A percentile compares a stretch with the other conserved stretches of the same genome.
These are phyloP conservation scores for Helicolenus hilgendorfi DNA, from an alignment of 2,797 vertebrate species.

Conservation along the genomic window DNA sequence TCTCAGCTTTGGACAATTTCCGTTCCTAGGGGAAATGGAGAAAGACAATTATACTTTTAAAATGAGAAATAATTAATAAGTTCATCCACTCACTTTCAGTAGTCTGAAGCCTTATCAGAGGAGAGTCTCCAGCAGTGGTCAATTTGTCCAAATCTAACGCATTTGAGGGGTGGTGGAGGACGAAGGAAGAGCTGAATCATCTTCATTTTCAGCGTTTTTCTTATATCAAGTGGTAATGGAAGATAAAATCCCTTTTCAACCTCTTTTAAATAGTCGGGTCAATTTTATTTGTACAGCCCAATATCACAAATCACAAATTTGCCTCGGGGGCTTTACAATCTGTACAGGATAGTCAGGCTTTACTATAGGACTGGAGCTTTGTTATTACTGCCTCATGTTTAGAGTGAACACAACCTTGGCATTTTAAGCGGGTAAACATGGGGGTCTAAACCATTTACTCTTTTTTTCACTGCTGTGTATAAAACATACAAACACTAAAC, in stretches of 20 bases:
- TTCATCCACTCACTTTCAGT: not conserved
- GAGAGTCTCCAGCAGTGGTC: not conserved
- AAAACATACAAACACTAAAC: slow-evolving; percentile 40
- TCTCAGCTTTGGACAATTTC: slow-evolving; percentile 96
- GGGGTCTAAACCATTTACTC: slow-evolving; percentile 44
- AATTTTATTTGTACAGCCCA: too few species aligned
- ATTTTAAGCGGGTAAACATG: slow-evolving; percentile 66
- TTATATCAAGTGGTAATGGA: not conserved
- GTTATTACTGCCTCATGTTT: slow-evolving; percentile 48
- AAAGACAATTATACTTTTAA: not conserved
- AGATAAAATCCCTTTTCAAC: not conserved
- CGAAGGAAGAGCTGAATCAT: not conserved
- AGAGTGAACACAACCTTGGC: slow-evolving; percentile 64
- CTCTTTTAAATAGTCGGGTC: not conserved
- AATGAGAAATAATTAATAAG: not conserved
- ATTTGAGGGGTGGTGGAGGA: not conserved
- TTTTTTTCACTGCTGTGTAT: slow-evolving; percentile 39
- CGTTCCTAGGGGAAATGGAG: slow-evolving; percentile 90
- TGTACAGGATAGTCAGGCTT: not conserved
- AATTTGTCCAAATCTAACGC: slow-evolving; percentile 1
- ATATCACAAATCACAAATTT: too few species aligned
- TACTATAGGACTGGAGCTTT: not conserved
- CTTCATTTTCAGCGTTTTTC: not conserved
- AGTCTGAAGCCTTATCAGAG: not conserved
- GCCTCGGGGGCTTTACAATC: too few species aligned